Evolutionary conservation across 1,140 invertebrate genomes (phyloP), one percentile per base, ranked within the genome.

Genomic region (Sinella curviseta): DNA sequence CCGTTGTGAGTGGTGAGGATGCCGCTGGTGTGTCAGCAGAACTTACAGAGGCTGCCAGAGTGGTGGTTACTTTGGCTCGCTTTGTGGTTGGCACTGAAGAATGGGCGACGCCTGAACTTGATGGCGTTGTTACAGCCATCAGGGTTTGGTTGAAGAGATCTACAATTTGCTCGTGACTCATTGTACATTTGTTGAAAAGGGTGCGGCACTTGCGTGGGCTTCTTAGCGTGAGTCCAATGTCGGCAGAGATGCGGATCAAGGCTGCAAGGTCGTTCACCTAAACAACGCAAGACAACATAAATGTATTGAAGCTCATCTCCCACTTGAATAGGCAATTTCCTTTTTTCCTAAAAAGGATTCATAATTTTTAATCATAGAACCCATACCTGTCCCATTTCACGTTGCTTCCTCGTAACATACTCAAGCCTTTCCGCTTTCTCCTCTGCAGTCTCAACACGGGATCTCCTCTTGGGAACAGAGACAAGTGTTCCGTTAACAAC

Each of bases 131-230:
- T 2, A 70, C 65, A 33, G 65, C 65, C 65, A 70, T 31, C 1
- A 48, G 36, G 3, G 74, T 75, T 75, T 54, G 74, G 28, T 75
- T 75, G 74, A 75, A 75, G 14, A 75, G 34, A 28, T 54, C 35
- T 3, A 75, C 28, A 30, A 75, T 48, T 26, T 75, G 74, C 4
- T 75, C 74, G 28, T 75, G 39, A 12, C 20, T 24, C 74, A 75
- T 75, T 20, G 74, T 54, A 48, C 74, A 75, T 26, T 75, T 75
- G 34, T 36, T 75, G 28, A 75, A 75, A 2, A 75, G 36, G 36
- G 35, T 39, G 1, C 74, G 34, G 39, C 74, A 75, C 39, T 54
- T 75, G 34, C 26, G 74, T 75, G 36, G 70, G 28, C 36, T 75
- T 4, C 39, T 3, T 24, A 75, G 14, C 4, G 74, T 54, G 8